phyloP scores from a whole-genome alignment of 2,888 invertebrate genomes.

The Galerucella nymphaeae region DNA sequence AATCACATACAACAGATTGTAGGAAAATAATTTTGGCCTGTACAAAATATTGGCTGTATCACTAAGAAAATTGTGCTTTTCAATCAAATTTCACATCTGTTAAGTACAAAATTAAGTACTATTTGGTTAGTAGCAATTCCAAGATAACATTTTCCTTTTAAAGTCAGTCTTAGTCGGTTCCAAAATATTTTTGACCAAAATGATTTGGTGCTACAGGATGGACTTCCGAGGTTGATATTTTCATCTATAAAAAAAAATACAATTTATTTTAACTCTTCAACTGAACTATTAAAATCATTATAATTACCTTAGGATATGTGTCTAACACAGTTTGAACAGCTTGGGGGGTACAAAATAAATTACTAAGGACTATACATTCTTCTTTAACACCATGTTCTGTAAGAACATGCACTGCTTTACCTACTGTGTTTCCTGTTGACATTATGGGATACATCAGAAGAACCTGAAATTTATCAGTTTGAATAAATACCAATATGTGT shows the following conservation, averaged over 20 bases:
- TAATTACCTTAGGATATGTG: conserved; percentile 79
- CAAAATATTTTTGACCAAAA: conserved; percentile 98
- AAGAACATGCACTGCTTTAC: conserved; percentile 91
- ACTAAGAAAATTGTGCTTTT: background rate
- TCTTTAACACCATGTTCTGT: conserved; percentile 95
- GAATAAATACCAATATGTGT: background rate
- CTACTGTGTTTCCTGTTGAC: conserved; percentile 98
- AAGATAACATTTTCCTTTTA: background rate
- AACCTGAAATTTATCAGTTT: conserved; percentile 66
- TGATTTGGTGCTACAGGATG: conserved; percentile 96
- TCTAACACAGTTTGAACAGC: conserved; percentile 86
- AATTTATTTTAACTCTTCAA: background rate
- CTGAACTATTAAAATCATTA: conserved; percentile 28
- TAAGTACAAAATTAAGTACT: background rate
- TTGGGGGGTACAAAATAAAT: conserved; percentile 95
- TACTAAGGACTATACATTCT: conserved; percentile 95
- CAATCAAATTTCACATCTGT: background rate
- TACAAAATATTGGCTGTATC: background rate
- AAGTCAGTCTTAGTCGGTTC: conserved; percentile 80
- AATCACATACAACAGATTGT: background rate
- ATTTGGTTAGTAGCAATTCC: background rate
- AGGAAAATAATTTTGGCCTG: background rate
- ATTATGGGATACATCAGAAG: conserved; percentile 99
- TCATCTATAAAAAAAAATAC: conserved; percentile 72
- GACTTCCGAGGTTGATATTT: conserved; percentile 95